These are phyloP conservation scores for Lepisosteus oculatus DNA, from an alignment of 2,113 vertebrate genomes.

Conservation along the genomic window DNA sequence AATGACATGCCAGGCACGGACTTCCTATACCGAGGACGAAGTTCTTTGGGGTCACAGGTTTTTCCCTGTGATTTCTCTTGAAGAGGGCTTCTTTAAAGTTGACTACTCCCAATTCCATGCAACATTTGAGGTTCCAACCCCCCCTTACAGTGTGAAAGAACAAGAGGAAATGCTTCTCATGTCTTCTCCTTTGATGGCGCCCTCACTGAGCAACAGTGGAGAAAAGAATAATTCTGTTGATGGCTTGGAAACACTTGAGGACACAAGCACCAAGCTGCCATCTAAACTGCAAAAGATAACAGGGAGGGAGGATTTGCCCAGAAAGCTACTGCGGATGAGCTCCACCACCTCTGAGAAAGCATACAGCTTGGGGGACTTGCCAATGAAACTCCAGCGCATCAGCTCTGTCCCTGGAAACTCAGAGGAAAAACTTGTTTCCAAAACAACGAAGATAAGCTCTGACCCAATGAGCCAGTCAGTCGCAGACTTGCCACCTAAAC, in stretches of 20 bases:
- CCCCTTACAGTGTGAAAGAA: conserved; percentile 96
- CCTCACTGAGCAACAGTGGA: conserved; percentile 90
- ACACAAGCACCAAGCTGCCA: conserved; percentile 83
- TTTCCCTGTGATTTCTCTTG: conserved; percentile 95
- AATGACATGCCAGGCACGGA: conserved; percentile 98
- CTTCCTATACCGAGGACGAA: conserved; percentile 96
- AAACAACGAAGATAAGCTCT: conserved; percentile 78
- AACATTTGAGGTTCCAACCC: conserved; percentile 92
- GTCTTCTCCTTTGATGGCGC: conserved; percentile 92
- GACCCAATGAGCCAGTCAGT: conserved; percentile 96
- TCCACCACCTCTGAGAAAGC: conserved; percentile 98
- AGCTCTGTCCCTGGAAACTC: conserved; percentile 95
- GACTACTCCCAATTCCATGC: conserved; percentile 99
- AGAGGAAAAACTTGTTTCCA: conserved; percentile 85
- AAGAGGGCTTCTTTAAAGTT: conserved; percentile 98
- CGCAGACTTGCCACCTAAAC: conserved; percentile 94
- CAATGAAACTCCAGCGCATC: conserved; percentile 97
- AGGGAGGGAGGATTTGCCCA: conserved; percentile 90
- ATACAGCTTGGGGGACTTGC: conserved; percentile 93
- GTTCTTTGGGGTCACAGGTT: conserved; percentile 98
- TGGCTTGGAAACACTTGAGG: conserved; percentile 88
- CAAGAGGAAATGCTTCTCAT: conserved; percentile 94
- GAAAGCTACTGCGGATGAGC: conserved; percentile 95
- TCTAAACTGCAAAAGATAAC: conserved; percentile 97
- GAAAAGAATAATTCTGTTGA: conserved; percentile 90